Percentiles rank a stretch among this genome's conserved stretches.
Conservation (phyloP, 2,113 vertebrate species). For the Mus pahari region DNA sequence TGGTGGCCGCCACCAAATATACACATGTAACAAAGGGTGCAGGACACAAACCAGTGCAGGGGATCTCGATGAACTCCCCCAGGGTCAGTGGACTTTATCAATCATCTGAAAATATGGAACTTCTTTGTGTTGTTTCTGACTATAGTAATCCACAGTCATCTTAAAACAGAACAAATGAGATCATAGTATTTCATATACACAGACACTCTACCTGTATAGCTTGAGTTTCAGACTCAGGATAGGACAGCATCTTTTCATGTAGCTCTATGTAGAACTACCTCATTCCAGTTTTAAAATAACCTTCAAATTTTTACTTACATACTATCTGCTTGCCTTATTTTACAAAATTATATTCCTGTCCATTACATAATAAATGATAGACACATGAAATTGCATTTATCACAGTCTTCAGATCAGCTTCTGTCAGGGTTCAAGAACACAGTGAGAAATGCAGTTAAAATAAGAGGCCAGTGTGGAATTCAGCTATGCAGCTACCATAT, state of each 20-base stretch:
- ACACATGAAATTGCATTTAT: background rate
- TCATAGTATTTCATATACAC: background rate
- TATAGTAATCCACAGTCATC: background rate
- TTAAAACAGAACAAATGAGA: background rate
- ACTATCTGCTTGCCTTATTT: background rate
- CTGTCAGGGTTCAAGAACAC: conserved; percentile 9
- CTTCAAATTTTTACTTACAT: conserved; percentile 35
- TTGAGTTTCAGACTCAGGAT: background rate
- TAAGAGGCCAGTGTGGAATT: background rate
- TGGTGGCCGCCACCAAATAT: background rate
- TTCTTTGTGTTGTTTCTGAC: background rate
- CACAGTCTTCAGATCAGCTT: conserved; percentile 41
- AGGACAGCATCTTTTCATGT: background rate
- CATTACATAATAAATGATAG: conserved; percentile 4
- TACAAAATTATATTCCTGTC: background rate
- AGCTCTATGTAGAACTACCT: background rate
- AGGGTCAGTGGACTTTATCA: background rate
- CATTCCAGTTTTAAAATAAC: conserved; percentile 20
- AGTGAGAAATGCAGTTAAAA: background rate
- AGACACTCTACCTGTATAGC: background rate
- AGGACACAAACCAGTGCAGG: background rate
- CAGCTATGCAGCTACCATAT: background rate
- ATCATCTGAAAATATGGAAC: background rate
- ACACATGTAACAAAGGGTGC: background rate
- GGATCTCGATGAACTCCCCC: background rate